phyloP scores from a whole-genome alignment of 35 echinoderm and acorn worm species.

The Apostichopus japonicus region DNA sequence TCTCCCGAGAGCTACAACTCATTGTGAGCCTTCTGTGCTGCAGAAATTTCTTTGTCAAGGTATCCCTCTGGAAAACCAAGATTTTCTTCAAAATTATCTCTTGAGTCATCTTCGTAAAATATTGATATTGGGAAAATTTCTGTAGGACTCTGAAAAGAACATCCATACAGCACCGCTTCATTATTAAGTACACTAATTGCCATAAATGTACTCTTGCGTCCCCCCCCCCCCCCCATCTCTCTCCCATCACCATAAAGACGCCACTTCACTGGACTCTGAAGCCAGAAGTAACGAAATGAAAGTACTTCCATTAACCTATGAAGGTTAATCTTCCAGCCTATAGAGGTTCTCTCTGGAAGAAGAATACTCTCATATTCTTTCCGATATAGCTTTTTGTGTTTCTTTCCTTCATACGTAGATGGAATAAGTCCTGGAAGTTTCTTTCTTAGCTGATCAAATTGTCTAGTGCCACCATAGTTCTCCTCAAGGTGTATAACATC shows the following conservation, averaged over 20 bases:
- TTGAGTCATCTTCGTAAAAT: conserved; percentile 18
- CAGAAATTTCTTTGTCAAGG: not conserved
- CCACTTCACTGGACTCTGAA: not conserved
- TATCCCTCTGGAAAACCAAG: not conserved
- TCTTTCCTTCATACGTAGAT: not conserved
- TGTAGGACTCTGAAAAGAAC: not conserved
- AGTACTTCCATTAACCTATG: conserved; percentile 29
- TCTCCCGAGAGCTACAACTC: not conserved
- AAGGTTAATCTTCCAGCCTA: conserved; percentile 31
- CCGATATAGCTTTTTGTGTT: conserved; percentile 10
- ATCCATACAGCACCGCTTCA: conserved; percentile 23
- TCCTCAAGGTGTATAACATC: conserved; percentile 38
- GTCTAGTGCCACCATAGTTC: conserved; percentile 46
- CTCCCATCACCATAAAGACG: conserved; percentile 42
- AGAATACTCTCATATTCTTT: conserved; percentile 8
- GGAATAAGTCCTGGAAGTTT: not conserved
- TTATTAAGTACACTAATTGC: conserved; percentile 40
- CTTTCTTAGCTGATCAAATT: not conserved
- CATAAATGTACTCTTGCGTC: conserved; percentile 39
- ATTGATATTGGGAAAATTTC: conserved; percentile 40
- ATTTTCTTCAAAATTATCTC: no score
- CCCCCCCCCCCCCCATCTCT: conserved; percentile 45
- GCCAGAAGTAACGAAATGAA: conserved; percentile 28
- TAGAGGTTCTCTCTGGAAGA: not conserved
- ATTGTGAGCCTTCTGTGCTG: not conserved